These are phyloP conservation scores for Drosophila fuyamai DNA, from an alignment of 1,140 invertebrate species.

Conservation along the genomic window DNA sequence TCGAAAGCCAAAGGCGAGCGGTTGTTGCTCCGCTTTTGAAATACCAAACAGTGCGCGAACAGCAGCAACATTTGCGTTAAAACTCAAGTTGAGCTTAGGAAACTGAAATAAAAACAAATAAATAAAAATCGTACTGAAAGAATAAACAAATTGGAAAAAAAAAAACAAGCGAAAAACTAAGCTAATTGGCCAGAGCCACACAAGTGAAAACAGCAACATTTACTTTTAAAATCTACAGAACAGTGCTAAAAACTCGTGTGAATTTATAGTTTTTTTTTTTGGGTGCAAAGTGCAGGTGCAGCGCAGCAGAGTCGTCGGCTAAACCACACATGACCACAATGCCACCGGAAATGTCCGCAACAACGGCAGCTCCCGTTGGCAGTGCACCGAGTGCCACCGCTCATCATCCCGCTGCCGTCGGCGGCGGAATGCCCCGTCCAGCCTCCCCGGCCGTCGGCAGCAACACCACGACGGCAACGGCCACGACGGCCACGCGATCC, in stretches of 20 bases:
- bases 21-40: conserved; percentile 58
- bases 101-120: not conserved
- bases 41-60: conserved; percentile 18
- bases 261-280: conserved; percentile 19
- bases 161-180: not conserved
- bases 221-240: too few relatives aligned
- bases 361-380: conserved; percentile 72
- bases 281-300: conserved; percentile 18
- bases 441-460: conserved; percentile 60
- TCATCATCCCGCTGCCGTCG: conserved; percentile 64
- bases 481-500: conserved; percentile 88
- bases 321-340: conserved; percentile 81
- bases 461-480: conserved; percentile 35
- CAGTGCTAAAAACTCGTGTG: conserved; percentile 1
- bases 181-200: not conserved
- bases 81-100: not conserved
- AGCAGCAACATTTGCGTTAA: conserved; percentile 9
- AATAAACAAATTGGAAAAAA: not conserved
- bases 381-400: conserved; percentile 64
- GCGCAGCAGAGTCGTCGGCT: conserved; percentile 11
- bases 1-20: conserved; percentile 80
- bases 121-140: not conserved
- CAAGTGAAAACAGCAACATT: not conserved
- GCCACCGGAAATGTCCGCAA: conserved; percentile 83
- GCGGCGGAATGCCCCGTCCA: conserved; percentile 85